phyloP scores from a whole-genome alignment of 2,113 vertebrate species.

The Bufo gargarizans region DNA sequence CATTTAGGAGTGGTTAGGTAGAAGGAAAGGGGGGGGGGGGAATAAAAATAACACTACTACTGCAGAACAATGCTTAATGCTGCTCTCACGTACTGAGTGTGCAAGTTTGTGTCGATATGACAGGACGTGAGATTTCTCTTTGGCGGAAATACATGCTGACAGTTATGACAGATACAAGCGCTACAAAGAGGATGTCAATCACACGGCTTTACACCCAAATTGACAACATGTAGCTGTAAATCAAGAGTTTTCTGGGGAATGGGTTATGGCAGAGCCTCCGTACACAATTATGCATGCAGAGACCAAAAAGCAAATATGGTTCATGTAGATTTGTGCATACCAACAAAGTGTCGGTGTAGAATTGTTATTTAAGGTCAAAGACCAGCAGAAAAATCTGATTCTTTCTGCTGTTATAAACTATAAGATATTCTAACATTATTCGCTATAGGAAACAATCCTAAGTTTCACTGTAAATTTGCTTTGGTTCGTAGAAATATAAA shows the following conservation, averaged over 20 bases:
- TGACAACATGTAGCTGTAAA: slow-evolving; percentile 20
- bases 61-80: slow-evolving; percentile 58
- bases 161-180: slow-evolving; percentile 13
- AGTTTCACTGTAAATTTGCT: no score
- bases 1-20: slow-evolving; percentile 21
- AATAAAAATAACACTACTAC: not conserved
- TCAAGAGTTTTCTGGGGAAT: not conserved
- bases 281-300: not conserved
- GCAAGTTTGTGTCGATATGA: slow-evolving; percentile 63
- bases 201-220: slow-evolving; percentile 10
- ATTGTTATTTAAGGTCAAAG: not conserved
- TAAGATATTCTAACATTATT: not conserved
- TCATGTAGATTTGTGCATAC: not conserved
- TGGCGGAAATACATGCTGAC: not conserved
- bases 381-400: not conserved
- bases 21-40: not conserved
- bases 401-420: not conserved
- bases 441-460: not conserved
- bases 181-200: slow-evolving; percentile 26
- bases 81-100: slow-evolving; percentile 65
- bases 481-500: no score
- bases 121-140: not conserved
- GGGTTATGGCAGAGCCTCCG: not conserved
- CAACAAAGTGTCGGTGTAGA: not conserved
- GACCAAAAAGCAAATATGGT: not conserved